Evolutionary conservation across 2,888 invertebrate genomes (phyloP).

Genomic region (Drosophila testacea): DNA sequence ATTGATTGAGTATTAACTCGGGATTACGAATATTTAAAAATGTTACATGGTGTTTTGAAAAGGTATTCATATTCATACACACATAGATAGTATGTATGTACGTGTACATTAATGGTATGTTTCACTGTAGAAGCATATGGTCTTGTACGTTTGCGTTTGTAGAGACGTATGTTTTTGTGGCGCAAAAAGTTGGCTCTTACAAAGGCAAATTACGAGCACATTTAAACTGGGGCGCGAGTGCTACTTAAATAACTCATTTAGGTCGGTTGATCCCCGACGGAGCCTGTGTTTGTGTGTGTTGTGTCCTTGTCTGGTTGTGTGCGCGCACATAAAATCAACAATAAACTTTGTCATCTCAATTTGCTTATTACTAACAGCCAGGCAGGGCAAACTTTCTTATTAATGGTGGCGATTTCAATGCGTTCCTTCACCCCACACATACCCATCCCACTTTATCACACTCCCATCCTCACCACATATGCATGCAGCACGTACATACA

Average conservation of each 20-base stretch:
- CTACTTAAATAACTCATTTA: conserved; percentile 81
- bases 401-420: conserved; percentile 80
- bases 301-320: conserved; percentile 22
- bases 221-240: conserved; percentile 81
- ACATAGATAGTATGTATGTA: neutral
- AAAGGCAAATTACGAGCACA: conserved; percentile 82
- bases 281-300: conserved; percentile 29
- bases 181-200: conserved; percentile 70
- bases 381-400: conserved; percentile 71
- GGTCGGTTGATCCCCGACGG: conserved; percentile 64
- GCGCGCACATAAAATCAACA: conserved; percentile 71
- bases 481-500: conserved; percentile 21
- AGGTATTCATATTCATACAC: neutral
- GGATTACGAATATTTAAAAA: neutral
- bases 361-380: conserved; percentile 78
- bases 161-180: conserved; percentile 32
- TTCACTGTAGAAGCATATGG: conserved; percentile 19
- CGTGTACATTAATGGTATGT: conserved; percentile 1
- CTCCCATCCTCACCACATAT: conserved; percentile 9
- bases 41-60: neutral
- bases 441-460: conserved; percentile 3
- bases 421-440: conserved; percentile 24
- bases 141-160: conserved; percentile 1
- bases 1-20: conserved; percentile 8
- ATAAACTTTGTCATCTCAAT: conserved; percentile 81